These are phyloP conservation scores for Drosophila persimilis DNA, from an alignment of 1,140 invertebrate genomes.

Conservation along the genomic window DNA sequence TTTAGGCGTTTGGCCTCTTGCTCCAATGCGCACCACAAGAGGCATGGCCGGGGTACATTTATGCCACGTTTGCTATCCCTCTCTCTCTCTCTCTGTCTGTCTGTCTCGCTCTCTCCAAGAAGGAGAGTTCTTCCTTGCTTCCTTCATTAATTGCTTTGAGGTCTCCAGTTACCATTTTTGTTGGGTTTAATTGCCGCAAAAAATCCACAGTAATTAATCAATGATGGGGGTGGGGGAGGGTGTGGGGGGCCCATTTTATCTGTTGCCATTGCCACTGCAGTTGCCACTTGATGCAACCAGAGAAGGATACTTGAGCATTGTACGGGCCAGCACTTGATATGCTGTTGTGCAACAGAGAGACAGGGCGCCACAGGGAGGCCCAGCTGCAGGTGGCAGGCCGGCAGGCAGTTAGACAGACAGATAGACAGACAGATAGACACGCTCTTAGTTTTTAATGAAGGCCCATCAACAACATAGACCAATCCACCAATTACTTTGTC, in stretches of 20 bases:
- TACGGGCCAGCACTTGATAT: slow-evolving; percentile 58
- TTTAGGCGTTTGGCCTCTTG: neutral
- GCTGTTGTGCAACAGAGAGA: slow-evolving; percentile 37
- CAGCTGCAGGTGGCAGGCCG: neutral
- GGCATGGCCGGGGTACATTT: neutral
- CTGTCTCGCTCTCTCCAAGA: too few relatives aligned
- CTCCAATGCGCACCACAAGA: neutral
- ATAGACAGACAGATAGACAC: neutral
- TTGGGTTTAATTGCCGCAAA: too few relatives aligned
- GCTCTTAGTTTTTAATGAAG: slow-evolving; percentile 67
- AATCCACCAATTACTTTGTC: slow-evolving; percentile 44
- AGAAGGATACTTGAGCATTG: slow-evolving; percentile 39
- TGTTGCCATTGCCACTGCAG: slow-evolving; percentile 10
- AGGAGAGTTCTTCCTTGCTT: too few relatives aligned
- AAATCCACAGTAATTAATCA: too few relatives aligned
- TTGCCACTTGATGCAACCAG: slow-evolving; percentile 43
- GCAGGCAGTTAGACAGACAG: neutral
- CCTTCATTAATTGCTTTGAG: too few relatives aligned
- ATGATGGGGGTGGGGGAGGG: too few relatives aligned
- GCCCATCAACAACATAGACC: slow-evolving; percentile 3
- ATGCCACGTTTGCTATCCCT: neutral
- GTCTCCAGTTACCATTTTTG: too few relatives aligned
- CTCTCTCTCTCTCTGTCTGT: too few relatives aligned
- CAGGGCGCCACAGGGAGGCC: neutral
- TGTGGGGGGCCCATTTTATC: too few relatives aligned